phyloP scores from a whole-genome alignment of 2,113 vertebrate species.

The Carassius carassius region DNA sequence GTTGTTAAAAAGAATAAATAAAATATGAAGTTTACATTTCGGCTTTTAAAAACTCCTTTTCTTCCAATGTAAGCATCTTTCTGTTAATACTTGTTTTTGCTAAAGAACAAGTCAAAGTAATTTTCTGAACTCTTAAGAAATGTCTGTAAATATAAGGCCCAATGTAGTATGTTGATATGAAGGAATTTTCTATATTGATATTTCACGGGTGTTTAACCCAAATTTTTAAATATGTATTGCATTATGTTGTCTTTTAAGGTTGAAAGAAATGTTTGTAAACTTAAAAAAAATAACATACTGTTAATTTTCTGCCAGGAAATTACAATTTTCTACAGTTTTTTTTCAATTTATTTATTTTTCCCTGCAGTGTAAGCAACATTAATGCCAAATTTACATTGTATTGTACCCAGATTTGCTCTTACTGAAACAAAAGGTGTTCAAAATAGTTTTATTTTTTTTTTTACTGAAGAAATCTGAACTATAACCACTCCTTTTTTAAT shows the following conservation, averaged over 20 bases:
- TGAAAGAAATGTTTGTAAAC: background rate
- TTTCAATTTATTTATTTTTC: background rate
- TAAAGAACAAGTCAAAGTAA: too few species aligned
- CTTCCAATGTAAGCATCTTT: too few species aligned
- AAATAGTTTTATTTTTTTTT: background rate
- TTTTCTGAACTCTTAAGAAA: too few species aligned
- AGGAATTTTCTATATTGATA: background rate
- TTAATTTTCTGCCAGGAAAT: background rate
- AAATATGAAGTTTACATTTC: too few species aligned
- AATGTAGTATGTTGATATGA: too few species aligned
- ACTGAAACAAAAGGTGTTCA: background rate
- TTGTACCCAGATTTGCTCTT: background rate
- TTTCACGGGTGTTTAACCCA: too few species aligned
- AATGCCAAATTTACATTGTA: background rate
- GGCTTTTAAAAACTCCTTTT: too few species aligned
- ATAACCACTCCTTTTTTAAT: constrained; percentile 3
- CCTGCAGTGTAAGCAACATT: background rate
- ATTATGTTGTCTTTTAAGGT: background rate
- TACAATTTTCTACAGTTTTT: background rate
- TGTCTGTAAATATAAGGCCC: too few species aligned
- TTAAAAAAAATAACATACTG: too few species aligned
- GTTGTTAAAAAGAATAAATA: too few species aligned
- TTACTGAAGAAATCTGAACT: background rate
- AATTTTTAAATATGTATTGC: background rate
- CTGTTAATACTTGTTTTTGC: too few species aligned